These are phyloP conservation scores for Caenorhabditis wallacei DNA, from an alignment of 2,888 invertebrate species.

Conservation along the genomic window DNA sequence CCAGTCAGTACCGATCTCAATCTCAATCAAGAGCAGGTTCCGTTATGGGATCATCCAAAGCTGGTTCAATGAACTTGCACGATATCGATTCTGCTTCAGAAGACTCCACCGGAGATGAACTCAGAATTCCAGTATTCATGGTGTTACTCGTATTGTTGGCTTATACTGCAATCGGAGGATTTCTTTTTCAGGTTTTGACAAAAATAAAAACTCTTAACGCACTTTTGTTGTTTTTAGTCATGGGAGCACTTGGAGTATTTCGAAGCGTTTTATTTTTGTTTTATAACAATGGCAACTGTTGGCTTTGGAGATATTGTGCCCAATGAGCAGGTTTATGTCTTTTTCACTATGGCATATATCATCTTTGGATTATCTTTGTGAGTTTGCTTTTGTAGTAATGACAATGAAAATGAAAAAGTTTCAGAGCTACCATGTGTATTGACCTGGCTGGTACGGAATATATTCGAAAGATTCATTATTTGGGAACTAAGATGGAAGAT, in stretches of 20 bases:
- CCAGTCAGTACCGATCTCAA: slow-evolving; percentile 75
- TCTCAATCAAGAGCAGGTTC: slow-evolving; percentile 75
- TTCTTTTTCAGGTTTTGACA: slow-evolving; percentile 75
- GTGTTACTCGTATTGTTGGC: slow-evolving; percentile 81
- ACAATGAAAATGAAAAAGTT: background rate
- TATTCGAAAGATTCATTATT: slow-evolving; percentile 82
- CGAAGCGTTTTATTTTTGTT: slow-evolving; percentile 83
- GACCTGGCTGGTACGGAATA: slow-evolving; percentile 83
- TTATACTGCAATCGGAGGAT: slow-evolving; percentile 82
- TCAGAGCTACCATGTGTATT: slow-evolving; percentile 83
- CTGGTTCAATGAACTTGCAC: slow-evolving; percentile 79
- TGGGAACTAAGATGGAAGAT: slow-evolving; percentile 83
- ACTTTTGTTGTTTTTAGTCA: slow-evolving; percentile 57
- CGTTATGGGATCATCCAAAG: slow-evolving; percentile 71
- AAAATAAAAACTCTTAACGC: background rate
- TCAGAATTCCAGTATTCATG: slow-evolving; percentile 82
- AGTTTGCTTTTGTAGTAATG: slow-evolving; percentile 19
- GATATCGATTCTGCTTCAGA: slow-evolving; percentile 77
- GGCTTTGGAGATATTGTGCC: slow-evolving; percentile 83
- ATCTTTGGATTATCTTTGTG: slow-evolving; percentile 82
- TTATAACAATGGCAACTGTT: slow-evolving; percentile 83
- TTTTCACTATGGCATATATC: slow-evolving; percentile 83
- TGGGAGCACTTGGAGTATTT: slow-evolving; percentile 82
- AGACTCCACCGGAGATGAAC: slow-evolving; percentile 73
- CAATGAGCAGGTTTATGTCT: slow-evolving; percentile 82